These are phyloP conservation scores for Busseola fusca DNA, from an alignment of 2,888 invertebrate species.

Conservation along the genomic window DNA sequence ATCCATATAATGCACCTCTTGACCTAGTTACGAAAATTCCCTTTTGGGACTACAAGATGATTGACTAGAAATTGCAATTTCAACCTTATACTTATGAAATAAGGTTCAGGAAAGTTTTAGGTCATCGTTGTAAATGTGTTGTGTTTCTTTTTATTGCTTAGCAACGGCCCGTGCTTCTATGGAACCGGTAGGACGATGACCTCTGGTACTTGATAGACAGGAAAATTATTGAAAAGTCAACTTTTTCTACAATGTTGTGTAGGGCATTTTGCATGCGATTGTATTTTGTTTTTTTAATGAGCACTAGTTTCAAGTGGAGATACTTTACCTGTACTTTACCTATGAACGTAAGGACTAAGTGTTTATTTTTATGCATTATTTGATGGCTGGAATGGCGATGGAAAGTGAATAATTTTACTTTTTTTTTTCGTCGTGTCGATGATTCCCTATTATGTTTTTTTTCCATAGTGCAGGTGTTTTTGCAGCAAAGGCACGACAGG, in stretches of 20 bases:
- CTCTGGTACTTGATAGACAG: slow-evolving; percentile 59
- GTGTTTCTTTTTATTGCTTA: slow-evolving; percentile 75
- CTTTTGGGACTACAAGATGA: slow-evolving; percentile 38
- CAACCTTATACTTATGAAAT: slow-evolving; percentile 58
- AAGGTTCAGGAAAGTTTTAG: slow-evolving; percentile 53
- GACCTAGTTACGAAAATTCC: slow-evolving; percentile 67
- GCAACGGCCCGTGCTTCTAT: slow-evolving; percentile 74
- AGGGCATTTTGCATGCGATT: slow-evolving; percentile 32
- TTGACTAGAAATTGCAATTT: slow-evolving; percentile 41
- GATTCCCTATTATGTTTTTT: not conserved
- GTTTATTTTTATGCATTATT: not conserved
- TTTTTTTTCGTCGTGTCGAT: not conserved
- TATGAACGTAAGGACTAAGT: not conserved
- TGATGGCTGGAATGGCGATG: not conserved
- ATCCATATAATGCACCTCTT: slow-evolving; percentile 67
- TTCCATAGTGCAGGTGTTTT: not conserved
- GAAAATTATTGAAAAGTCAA: slow-evolving; percentile 54
- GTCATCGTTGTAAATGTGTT: slow-evolving; percentile 62
- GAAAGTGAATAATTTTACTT: not conserved
- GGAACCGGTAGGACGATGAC: slow-evolving; percentile 70
- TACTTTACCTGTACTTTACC: not conserved
- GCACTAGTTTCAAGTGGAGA: slow-evolving; percentile 9
- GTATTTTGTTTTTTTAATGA: slow-evolving; percentile 34
- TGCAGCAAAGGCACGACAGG: not conserved
- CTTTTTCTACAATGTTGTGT: slow-evolving; percentile 44